Conservation (phyloP, 2,888 invertebrate genomes). For the Sesia apiformis region DNA sequence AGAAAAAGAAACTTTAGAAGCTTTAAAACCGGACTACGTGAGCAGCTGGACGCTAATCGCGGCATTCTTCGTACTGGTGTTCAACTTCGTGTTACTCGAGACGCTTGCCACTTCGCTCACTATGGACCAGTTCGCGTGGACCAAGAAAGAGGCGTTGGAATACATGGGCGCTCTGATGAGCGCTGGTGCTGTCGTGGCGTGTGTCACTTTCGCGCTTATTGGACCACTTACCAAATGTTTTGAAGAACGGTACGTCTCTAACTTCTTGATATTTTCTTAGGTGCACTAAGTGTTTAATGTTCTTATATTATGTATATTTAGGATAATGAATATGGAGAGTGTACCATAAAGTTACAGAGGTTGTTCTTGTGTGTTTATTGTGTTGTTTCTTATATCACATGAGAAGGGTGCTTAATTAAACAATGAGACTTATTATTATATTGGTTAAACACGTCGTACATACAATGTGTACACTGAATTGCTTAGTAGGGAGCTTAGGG, state of each 20-base stretch:
- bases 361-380: not conserved
- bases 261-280: not conserved
- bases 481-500: too few relatives aligned
- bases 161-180: constrained; percentile 90
- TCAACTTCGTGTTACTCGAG: constrained; percentile 91
- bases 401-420: too few relatives aligned
- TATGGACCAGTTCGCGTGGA: constrained; percentile 93
- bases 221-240: constrained; percentile 81
- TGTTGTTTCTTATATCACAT: not conserved
- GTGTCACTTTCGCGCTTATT: constrained; percentile 81
- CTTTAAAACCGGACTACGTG: constrained; percentile 80
- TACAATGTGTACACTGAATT: too few relatives aligned
- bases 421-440: too few relatives aligned
- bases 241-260: constrained; percentile 75
- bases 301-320: too few relatives aligned
- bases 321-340: too few relatives aligned
- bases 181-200: constrained; percentile 84
- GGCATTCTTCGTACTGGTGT: constrained; percentile 88
- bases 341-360: too few relatives aligned
- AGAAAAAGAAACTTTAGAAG: constrained; percentile 83
- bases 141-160: constrained; percentile 81
- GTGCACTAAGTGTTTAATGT: too few relatives aligned
- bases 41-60: constrained; percentile 85
- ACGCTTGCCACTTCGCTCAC: constrained; percentile 88
- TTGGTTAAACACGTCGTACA: too few relatives aligned